phyloP scores from a whole-genome alignment of 2,113 vertebrate genomes.

The Nerophis lumbriciformis region DNA sequence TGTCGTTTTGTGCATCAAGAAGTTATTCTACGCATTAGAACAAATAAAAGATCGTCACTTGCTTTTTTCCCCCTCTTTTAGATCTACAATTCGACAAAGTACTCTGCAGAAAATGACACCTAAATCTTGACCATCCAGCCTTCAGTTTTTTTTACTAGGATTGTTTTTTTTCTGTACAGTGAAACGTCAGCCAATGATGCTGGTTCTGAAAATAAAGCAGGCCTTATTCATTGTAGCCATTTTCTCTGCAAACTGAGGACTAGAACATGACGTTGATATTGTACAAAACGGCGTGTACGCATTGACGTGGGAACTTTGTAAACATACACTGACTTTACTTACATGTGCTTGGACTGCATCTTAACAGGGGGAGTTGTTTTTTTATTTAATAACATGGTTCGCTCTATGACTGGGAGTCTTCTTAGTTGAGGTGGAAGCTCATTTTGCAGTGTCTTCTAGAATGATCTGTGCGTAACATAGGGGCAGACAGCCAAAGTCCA shows the following conservation, averaged over 20 bases:
- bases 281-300: constrained; percentile 67
- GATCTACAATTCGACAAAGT: constrained; percentile 69
- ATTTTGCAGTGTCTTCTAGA: constrained; percentile 37
- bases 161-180: constrained; percentile 76
- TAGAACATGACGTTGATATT: constrained; percentile 78
- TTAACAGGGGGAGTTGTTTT: constrained; percentile 18
- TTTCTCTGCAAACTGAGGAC: constrained; percentile 62
- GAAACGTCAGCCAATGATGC: constrained; percentile 67
- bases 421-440: constrained; percentile 59
- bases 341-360: constrained; percentile 97
- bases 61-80: constrained; percentile 36
- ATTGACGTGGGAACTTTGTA: constrained; percentile 83
- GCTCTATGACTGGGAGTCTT: constrained; percentile 52
- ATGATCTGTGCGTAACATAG: constrained; percentile 13
- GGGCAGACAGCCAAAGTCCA: constrained; percentile 20
- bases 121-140: constrained; percentile 79
- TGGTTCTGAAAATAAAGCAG: constrained; percentile 72
- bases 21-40: constrained; percentile 26
- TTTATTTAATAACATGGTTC: constrained; percentile 58
- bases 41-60: constrained; percentile 35
- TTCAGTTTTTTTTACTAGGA: constrained; percentile 56
- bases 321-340: constrained; percentile 98
- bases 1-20: constrained; percentile 17
- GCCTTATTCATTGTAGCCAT: constrained; percentile 63
- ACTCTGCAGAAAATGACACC: constrained; percentile 87